These are phyloP conservation scores for Leptinotarsa juncta DNA, from an alignment of 2,888 invertebrate genomes.

Conservation along the genomic window DNA sequence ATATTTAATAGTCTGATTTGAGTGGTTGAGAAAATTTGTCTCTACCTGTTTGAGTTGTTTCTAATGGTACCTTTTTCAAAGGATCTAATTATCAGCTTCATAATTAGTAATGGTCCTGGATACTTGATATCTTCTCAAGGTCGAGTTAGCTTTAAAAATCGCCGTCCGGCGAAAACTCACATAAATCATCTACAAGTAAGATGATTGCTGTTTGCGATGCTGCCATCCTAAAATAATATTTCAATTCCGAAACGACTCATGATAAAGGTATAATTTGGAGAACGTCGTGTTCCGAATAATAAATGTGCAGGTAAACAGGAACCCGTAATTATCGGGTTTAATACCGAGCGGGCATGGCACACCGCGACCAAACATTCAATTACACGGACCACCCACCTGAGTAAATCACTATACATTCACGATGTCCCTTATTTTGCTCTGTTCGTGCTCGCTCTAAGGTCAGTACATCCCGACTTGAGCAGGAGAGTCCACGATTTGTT, in stretches of 20 bases:
- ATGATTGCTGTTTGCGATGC: conserved; percentile 36
- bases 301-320: conserved; percentile 59
- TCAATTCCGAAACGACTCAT: conserved; percentile 52
- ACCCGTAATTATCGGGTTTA: conserved; percentile 63
- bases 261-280: conserved; percentile 57
- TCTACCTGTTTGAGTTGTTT: too few relatives aligned
- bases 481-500: neutral
- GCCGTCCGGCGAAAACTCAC: conserved; percentile 23
- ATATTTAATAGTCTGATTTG: too few relatives aligned
- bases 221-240: conserved; percentile 51
- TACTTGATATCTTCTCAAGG: neutral
- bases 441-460: conserved; percentile 12
- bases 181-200: conserved; percentile 35
- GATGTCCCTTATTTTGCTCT: conserved; percentile 41
- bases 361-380: conserved; percentile 63
- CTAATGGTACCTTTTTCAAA: too few relatives aligned
- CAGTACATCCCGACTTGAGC: conserved; percentile 8
- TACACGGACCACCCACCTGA: conserved; percentile 63
- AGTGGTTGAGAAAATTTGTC: too few relatives aligned
- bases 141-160: neutral
- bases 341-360: conserved; percentile 54
- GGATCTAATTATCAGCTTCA: too few relatives aligned
- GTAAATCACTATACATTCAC: conserved; percentile 59
- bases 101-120: neutral
- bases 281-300: conserved; percentile 56